Evolutionary conservation across 2,797 vertebrate genomes (phyloP).

Genomic region (Chelon labrosus): DNA sequence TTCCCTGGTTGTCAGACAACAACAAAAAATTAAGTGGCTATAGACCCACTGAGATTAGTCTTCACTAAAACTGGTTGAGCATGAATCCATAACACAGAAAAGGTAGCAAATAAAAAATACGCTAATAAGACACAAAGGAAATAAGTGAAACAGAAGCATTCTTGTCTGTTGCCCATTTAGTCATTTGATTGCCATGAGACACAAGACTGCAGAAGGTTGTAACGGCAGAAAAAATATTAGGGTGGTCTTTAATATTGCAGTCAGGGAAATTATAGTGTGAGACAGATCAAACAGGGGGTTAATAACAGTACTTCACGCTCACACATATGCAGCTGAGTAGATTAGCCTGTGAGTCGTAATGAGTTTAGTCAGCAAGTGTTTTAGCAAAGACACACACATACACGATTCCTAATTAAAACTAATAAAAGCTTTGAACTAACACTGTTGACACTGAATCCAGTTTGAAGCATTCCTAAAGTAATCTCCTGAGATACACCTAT

Average conservation of each 20-base stretch:
- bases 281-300: conserved; percentile 89
- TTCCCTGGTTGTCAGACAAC: conserved; percentile 80
- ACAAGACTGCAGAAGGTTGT: conserved; percentile 8
- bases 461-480: conserved; percentile 84
- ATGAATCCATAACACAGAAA: background rate
- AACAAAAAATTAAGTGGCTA: conserved; percentile 37
- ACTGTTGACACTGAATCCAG: conserved; percentile 81
- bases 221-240: conserved; percentile 40
- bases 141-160: background rate
- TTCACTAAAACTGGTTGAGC: background rate
- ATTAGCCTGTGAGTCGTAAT: conserved; percentile 88
- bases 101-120: background rate
- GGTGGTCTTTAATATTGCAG: conserved; percentile 87
- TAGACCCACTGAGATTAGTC: background rate
- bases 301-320: conserved; percentile 84
- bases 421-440: conserved; percentile 87
- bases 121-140: background rate
- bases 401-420: conserved; percentile 89
- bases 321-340: conserved; percentile 71
- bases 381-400: conserved; percentile 83
- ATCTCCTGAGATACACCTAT: conserved; percentile 80
- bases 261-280: conserved; percentile 87
- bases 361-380: conserved; percentile 90
- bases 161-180: background rate
- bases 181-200: conserved; percentile 23